These are phyloP conservation scores for Myzus persicae DNA, from an alignment of 1,140 invertebrate genomes.

Conservation along the genomic window DNA sequence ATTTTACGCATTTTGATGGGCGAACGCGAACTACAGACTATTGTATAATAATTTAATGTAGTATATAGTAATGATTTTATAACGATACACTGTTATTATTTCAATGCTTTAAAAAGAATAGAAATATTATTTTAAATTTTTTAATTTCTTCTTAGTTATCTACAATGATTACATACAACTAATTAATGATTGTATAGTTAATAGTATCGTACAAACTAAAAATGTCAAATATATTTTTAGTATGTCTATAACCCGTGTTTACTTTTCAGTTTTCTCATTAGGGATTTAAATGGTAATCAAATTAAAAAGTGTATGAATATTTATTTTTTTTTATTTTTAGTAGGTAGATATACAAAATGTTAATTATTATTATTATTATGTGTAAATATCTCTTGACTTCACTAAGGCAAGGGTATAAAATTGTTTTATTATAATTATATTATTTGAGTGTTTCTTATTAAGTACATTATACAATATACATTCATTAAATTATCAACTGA, in stretches of 20 bases:
- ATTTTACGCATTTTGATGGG: neutral
- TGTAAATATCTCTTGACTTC: neutral
- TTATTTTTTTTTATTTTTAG: no score
- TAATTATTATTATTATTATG: no score
- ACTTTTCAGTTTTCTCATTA: no score
- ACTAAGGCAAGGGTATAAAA: neutral
- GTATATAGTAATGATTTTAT: no score
- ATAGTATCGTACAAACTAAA: neutral
- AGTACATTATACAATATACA: neutral
- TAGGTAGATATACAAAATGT: no score
- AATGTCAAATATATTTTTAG: neutral
- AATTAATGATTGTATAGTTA: no score
- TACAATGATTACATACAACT: neutral
- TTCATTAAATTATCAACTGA: neutral
- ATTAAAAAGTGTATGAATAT: neutral
- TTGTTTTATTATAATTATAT: neutral
- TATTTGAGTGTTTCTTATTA: conserved; percentile 6
- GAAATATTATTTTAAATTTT: neutral
- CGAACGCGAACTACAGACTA: no score
- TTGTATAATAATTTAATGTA: no score
- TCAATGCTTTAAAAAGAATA: neutral
- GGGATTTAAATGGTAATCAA: neutral
- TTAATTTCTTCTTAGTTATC: no score
- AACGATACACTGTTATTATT: neutral
- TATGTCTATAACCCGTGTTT: no score